Base-by-base conservation (phyloP, 2,113 vertebrate genomes). In the Takifugu flavidus region DNA sequence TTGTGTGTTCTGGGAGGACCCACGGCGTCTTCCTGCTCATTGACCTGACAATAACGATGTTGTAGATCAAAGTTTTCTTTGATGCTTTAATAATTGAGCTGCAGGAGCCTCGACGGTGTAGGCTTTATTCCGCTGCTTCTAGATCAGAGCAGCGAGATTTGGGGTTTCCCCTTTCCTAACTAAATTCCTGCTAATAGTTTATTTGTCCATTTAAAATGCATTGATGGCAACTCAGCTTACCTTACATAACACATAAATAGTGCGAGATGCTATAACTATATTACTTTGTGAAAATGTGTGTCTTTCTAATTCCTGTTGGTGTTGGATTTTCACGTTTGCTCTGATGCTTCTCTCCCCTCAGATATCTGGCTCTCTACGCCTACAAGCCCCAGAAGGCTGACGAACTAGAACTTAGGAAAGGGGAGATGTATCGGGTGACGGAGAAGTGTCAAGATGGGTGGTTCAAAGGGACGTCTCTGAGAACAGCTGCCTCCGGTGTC, bases 391-490 rank as follows among this genome's bases (percentile, higher is more conserved):
- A 99, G 89, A 99, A 99, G 89, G 95, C 91, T 0, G 97, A 99
- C 0, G 97, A 99, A 85, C 90, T 99, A 71, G 97, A 99, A 77
- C 91, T 99, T 50, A 90, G 94, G 72, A 99, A 98, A 82, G 96
- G 96, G 0, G 97, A 99, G 88, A 97, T 98, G 94, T 99, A 99
- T 82, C 93, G 95, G 0, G 97, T 99, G 80, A 96, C 89, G 12
- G 96, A 99, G 88, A 98, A 98, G 85, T 99, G 97, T 78, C 97
- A 96, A 77, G 97, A 99, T 0, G 97, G 97, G 45, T 99, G 97
- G 97, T 99, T 98, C 89, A 98, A 99, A 88, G 97, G 96, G 25
- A 95, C 95, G 0, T 98, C 97, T 0, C 84, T 99, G 76, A 91
- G 94, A 76, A 95, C 92, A 0, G 96, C 95, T 0, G 91, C 92